phyloP scores from a whole-genome alignment of 2,888 invertebrate species.

The Ochropacha duplaris region DNA sequence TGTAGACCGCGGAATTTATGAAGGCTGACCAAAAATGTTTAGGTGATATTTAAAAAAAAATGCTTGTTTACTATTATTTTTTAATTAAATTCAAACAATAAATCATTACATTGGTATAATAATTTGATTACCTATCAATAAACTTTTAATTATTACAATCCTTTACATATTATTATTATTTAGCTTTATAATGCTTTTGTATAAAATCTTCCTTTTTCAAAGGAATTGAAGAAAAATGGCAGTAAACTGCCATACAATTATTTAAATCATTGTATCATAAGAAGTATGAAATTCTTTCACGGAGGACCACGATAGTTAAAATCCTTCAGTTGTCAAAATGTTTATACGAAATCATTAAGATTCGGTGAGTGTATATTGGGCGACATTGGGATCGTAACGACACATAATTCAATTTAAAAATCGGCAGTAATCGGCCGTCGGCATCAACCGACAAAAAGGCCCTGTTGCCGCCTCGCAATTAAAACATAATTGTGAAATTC shows the following conservation, averaged over 20 bases:
- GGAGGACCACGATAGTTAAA: slow-evolving; percentile 14
- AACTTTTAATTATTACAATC: too few relatives aligned
- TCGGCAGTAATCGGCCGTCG: slow-evolving; percentile 42
- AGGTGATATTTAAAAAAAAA: too few relatives aligned
- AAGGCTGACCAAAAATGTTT: too few relatives aligned
- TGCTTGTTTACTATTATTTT: too few relatives aligned
- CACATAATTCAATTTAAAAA: slow-evolving; percentile 51
- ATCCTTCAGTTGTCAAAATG: slow-evolving; percentile 8
- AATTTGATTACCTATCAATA: too few relatives aligned
- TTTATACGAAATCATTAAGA: slow-evolving; percentile 5
- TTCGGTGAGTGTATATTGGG: slow-evolving; percentile 28
- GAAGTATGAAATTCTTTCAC: slow-evolving; percentile 33
- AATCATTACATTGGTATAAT: too few relatives aligned
- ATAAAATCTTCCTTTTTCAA: slow-evolving; percentile 31
- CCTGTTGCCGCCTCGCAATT: slow-evolving; percentile 34
- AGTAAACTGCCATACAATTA: slow-evolving; percentile 14
- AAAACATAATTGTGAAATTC: slow-evolving; percentile 51
- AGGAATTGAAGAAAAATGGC: too few relatives aligned
- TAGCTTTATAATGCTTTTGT: slow-evolving; percentile 11
- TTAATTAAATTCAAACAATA: too few relatives aligned
- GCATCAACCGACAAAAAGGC: slow-evolving; percentile 40
- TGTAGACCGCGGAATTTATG: neutral
- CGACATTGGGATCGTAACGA: slow-evolving; percentile 32
- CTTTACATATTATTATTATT: too few relatives aligned
- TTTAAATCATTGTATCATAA: slow-evolving; percentile 33